Percentiles rank a stretch among this genome's conserved stretches.
phyloP scores from a whole-genome alignment of 2,797 vertebrate species.

The Acrossocheilus fasciatus region DNA sequence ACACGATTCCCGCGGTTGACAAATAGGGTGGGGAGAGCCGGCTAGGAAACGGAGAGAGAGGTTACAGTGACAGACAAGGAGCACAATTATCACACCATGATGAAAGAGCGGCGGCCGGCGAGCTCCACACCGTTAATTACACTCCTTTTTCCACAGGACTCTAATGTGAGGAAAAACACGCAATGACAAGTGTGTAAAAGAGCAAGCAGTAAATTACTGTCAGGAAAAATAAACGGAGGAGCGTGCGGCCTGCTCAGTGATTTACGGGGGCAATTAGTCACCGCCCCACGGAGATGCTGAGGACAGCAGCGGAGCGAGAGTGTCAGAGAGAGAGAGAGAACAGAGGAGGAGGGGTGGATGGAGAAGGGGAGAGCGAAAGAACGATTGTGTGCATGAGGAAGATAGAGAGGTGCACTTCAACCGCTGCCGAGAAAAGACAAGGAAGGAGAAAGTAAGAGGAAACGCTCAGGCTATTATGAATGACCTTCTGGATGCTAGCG shows the following conservation, averaged over 20 bases:
- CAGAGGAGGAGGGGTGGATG: conserved; percentile 39
- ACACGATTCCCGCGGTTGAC: conserved; percentile 83
- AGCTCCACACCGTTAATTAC: conserved; percentile 97
- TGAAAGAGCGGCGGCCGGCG: conserved; percentile 92
- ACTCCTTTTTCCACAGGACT: conserved; percentile 97
- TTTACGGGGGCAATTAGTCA: conserved; percentile 99
- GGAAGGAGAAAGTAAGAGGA: conserved; percentile 40
- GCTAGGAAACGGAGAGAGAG: conserved; percentile 81
- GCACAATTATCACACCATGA: conserved; percentile 99
- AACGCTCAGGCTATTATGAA: conserved; percentile 36
- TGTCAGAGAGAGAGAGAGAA: conserved; percentile 66
- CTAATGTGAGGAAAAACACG: conserved; percentile 99
- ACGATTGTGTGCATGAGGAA: conserved; percentile 20
- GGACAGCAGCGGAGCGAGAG: conserved; percentile 84
- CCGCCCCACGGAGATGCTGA: conserved; percentile 92
- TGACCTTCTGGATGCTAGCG: conserved; percentile 45
- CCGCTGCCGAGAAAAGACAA: conserved; percentile 20
- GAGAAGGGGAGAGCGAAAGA: conserved; percentile 22
- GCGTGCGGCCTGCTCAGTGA: conserved; percentile 86
- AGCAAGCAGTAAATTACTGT: conserved; percentile 99
- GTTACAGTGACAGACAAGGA: conserved; percentile 98
- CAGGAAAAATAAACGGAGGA: conserved; percentile 99
- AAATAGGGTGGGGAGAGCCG: conserved; percentile 87
- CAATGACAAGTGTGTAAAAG: conserved; percentile 99
- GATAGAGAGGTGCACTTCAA: conserved; percentile 50